phyloP scores from a whole-genome alignment of 2,888 invertebrate species.

The Cyclophora albipunctata region DNA sequence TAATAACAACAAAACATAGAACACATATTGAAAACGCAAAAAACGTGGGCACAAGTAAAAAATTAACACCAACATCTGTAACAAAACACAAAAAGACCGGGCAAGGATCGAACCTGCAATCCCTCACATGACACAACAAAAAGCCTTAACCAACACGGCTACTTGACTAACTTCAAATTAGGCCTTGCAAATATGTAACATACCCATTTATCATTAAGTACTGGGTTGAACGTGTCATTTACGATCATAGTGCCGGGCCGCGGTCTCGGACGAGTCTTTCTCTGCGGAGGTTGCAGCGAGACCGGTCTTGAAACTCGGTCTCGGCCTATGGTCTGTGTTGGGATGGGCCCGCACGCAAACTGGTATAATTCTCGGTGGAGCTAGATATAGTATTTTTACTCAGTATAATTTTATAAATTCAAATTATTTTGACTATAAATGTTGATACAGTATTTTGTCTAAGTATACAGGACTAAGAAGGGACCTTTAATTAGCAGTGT shows the following conservation, averaged over 20 bases:
- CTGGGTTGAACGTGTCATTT: constrained; percentile 37
- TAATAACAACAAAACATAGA: too few species aligned
- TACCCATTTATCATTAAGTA: constrained; percentile 23
- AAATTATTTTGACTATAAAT: too few species aligned
- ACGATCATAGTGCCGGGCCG: constrained; percentile 48
- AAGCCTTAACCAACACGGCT: too few species aligned
- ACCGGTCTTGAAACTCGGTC: constrained; percentile 30
- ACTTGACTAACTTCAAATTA: too few species aligned
- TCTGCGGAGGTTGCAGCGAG: constrained; percentile 36
- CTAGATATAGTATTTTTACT: constrained; percentile 28
- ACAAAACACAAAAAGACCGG: not conserved
- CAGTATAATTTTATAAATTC: too few species aligned
- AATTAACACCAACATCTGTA: too few species aligned
- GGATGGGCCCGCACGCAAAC: constrained; percentile 33
- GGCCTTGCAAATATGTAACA: not conserved
- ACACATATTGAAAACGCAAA: too few species aligned
- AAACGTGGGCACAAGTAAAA: too few species aligned
- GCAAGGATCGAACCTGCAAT: not conserved
- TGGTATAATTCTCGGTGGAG: constrained; percentile 59
- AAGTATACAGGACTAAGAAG: too few species aligned
- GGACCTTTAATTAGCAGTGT: too few species aligned
- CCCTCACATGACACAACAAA: too few species aligned
- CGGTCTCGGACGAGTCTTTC: constrained; percentile 18
- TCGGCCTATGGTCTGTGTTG: constrained; percentile 1
- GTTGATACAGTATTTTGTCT: too few species aligned